These are phyloP conservation scores for Cricetomys ansorgei DNA, from an alignment of 2,113 vertebrate species.

Conservation along the genomic window DNA sequence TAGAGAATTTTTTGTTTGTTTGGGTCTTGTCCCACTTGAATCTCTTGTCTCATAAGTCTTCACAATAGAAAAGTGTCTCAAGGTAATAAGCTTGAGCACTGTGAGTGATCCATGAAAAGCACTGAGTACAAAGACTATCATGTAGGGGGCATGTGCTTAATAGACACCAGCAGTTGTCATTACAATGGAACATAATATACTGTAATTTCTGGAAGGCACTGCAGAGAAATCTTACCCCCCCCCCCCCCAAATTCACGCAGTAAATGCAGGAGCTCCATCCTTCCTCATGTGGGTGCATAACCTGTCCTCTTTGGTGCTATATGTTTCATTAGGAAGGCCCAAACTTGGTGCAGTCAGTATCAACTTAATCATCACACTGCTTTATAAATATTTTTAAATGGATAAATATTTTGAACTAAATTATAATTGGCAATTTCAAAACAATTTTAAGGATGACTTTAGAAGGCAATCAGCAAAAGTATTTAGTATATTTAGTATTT, in stretches of 20 bases:
- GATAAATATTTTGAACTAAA: slow-evolving; percentile 44
- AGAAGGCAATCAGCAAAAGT: slow-evolving; percentile 2
- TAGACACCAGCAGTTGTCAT: neutral
- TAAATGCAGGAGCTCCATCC: neutral
- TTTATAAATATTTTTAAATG: slow-evolving; percentile 1
- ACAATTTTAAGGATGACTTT: slow-evolving; percentile 41
- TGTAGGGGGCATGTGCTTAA: neutral
- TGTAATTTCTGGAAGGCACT: slow-evolving; percentile 31
- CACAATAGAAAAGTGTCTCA: neutral
- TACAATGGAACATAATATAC: neutral
- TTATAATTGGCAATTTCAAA: slow-evolving; percentile 40
- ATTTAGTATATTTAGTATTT: too few species aligned
- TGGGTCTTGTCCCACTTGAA: neutral
- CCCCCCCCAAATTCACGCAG: neutral
- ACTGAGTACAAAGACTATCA: too few species aligned
- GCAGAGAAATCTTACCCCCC: neutral
- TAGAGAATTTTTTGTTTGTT: neutral
- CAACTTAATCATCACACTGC: neutral
- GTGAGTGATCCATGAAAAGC: neutral
- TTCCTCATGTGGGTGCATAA: neutral
- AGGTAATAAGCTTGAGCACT: neutral
- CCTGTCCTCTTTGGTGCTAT: neutral
- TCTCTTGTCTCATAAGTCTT: neutral
- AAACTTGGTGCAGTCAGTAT: neutral
- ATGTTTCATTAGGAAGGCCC: neutral